Evolutionary conservation across 2,113 vertebrate species (phyloP).

Genomic region (Muntiacus reevesi): DNA sequence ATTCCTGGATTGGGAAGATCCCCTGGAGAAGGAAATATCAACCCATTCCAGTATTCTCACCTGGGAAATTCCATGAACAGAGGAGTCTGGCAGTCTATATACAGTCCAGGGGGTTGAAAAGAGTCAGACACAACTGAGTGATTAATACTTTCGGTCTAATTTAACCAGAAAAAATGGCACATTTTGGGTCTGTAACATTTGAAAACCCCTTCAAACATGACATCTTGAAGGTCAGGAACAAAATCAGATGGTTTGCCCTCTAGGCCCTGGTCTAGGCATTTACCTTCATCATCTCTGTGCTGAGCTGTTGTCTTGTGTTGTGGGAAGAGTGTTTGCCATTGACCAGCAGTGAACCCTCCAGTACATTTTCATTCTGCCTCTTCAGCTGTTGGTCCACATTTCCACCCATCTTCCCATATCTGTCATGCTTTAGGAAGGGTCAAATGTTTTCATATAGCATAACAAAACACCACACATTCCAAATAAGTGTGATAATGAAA

Average conservation of each 20-base stretch:
- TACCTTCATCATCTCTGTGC: rapidly evolving
- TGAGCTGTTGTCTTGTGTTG: background rate
- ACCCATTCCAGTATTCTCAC: background rate
- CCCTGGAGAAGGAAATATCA: background rate
- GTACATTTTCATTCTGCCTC: background rate
- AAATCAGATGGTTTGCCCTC: background rate
- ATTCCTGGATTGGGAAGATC: background rate
- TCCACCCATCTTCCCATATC: too few relatives aligned
- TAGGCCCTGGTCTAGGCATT: background rate
- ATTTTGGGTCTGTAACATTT: background rate
- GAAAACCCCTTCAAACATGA: background rate
- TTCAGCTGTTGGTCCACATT: background rate
- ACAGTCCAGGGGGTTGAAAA: background rate
- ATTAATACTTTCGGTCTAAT: background rate
- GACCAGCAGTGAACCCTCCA: rapidly evolving
- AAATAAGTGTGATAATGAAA: background rate
- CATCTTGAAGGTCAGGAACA: background rate
- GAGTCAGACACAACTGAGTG: background rate
- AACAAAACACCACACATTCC: background rate
- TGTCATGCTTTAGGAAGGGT: background rate
- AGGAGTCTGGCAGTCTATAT: background rate
- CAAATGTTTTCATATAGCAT: background rate
- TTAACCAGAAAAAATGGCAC: background rate
- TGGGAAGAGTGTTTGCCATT: background rate
- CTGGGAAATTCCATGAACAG: background rate